Base-by-base conservation (phyloP, 1,140 invertebrate genomes). In the Metaphire vulgaris region DNA sequence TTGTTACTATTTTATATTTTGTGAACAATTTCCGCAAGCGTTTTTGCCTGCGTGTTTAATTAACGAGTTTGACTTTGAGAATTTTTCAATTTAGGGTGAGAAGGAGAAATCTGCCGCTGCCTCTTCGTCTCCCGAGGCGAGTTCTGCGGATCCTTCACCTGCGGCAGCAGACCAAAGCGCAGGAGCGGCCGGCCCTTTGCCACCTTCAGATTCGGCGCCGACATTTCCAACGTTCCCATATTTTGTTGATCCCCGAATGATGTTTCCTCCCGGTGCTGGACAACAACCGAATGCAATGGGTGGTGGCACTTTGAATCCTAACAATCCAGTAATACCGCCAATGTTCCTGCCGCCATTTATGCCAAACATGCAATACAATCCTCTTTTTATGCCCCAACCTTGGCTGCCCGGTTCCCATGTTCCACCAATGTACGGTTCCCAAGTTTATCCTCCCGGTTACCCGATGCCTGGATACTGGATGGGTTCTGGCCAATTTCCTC, bases 321-420 rank as follows among this genome's bases (percentile, higher is more conserved):
- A 30, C 28, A 30, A n/a, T 21, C 33, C 33, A 32, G 67, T 68
- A 30, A 71, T 71, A 31, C 69, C 69, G 2, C 69, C 30, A n/a
- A 30, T 71, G 29, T 33, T 33, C 33, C 32, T 71, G 1, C 69
- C 69, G 28, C 67, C 31, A 29, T 68, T 68, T 30, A 68, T 68
- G 67, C 69, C 69, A 71, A 71, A 71, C 21, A 71, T 71, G 16
- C n/a, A 30, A n/a, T 32, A 32, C 30, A 71, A 71, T 71, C 1
- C 69, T 21, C 29, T 32, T 28, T 21, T 32, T n/a, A 71, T 71
- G 33, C 41, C 41, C 41, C 6, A 6, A 12, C 6, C 41, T 56
- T 21, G 6, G 6, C 41, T 56, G 6, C 41, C 41, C 6, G 41
- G 41, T 21, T n/a, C n/a, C n/a, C n/a, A n/a, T n/a, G n/a, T n/a